These are phyloP conservation scores for Microtus oregoni DNA, from an alignment of 2,113 vertebrate species.

Conservation along the genomic window DNA sequence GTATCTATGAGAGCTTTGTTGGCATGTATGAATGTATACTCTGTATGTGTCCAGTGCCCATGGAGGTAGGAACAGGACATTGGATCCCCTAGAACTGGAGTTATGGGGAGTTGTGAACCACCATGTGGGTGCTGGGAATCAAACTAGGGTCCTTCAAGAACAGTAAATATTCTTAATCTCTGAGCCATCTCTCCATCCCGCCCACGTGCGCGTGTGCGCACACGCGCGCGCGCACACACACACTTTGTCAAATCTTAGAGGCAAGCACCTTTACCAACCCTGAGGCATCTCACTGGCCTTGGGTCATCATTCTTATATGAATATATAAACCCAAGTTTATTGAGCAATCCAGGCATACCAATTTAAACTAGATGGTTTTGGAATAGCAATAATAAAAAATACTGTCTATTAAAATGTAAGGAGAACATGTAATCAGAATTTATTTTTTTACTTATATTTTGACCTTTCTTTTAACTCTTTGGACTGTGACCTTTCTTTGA, in stretches of 20 bases:
- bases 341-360: slow-evolving; percentile 12
- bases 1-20: not conserved
- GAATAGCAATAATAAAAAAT: slow-evolving; percentile 42
- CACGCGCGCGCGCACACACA: not conserved
- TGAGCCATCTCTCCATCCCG: not conserved
- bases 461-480: slow-evolving; percentile 49
- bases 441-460: slow-evolving; percentile 51
- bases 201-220: rapidly evolving
- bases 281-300: not conserved
- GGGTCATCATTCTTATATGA: not conserved
- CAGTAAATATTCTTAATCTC: not conserved
- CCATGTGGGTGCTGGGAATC: not conserved
- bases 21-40: not conserved
- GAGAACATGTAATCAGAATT: slow-evolving; percentile 42
- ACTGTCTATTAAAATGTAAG: not conserved
- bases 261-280: not conserved
- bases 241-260: not conserved
- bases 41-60: not conserved
- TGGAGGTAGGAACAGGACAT: not conserved
- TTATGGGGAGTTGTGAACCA: not conserved
- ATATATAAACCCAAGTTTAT: not conserved
- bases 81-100: not conserved
- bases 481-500: slow-evolving; percentile 30
- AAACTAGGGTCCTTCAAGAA: not conserved
- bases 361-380: slow-evolving; percentile 31